Percentiles rank a stretch among this genome's conserved stretches.
Conservation (phyloP, 2,888 invertebrate species). For the Mellilla xanthometata region DNA sequence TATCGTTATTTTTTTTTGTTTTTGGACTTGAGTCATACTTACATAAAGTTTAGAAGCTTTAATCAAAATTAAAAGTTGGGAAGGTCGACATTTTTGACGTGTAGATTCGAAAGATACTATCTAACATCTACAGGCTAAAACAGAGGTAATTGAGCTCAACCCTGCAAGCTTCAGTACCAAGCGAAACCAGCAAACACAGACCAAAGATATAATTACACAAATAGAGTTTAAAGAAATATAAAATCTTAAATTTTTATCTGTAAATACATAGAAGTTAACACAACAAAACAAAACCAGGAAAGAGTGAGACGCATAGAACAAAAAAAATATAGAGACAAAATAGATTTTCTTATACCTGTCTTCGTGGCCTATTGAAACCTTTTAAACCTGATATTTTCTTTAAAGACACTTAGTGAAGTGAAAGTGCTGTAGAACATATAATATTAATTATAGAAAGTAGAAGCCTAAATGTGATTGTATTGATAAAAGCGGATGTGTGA, state of each 20-base stretch:
- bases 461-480: constrained; percentile 70
- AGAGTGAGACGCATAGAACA: constrained; percentile 43
- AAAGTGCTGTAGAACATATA: constrained; percentile 12
- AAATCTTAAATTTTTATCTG: constrained; percentile 14
- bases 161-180: not conserved
- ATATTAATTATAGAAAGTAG: constrained; percentile 6
- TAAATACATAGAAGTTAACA: constrained; percentile 20
- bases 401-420: constrained; percentile 12
- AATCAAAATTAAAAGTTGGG: too few relatives aligned
- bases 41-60: too few relatives aligned
- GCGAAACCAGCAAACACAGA: constrained; percentile 9
- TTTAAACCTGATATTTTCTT: constrained; percentile 51
- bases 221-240: constrained; percentile 2
- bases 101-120: too few relatives aligned
- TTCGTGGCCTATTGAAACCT: constrained; percentile 57
- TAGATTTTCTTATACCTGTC: constrained; percentile 42
- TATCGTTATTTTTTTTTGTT: too few relatives aligned
- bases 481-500: constrained; percentile 55
- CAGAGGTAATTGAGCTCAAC: not conserved
- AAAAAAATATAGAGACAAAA: too few relatives aligned
- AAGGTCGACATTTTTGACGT: too few relatives aligned
- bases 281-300: constrained; percentile 38
- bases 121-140: too few relatives aligned
- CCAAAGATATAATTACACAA: constrained; percentile 20
- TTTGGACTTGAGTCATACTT: too few relatives aligned